These are phyloP conservation scores for Eucriotettix oculatus DNA, from an alignment of 2,888 invertebrate genomes.

Conservation along the genomic window DNA sequence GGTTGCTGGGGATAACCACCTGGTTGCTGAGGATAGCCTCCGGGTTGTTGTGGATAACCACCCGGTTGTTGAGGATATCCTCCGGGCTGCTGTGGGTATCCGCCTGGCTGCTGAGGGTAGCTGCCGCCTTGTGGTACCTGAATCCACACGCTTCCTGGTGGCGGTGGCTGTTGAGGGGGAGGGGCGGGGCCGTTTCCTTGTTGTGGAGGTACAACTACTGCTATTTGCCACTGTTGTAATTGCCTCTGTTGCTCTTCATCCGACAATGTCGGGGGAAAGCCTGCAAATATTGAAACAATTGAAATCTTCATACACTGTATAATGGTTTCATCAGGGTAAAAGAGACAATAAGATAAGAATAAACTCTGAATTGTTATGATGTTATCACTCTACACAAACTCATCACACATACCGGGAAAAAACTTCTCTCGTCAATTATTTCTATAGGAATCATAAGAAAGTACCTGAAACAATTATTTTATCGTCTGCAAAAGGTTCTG, in stretches of 20 bases:
- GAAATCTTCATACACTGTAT: no score
- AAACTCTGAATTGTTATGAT: no score
- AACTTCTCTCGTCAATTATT: no score
- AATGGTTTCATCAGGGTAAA: no score
- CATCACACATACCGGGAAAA: no score
- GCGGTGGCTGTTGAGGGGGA: neutral
- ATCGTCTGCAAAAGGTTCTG: no score
- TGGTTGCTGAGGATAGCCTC: conserved; percentile 3
- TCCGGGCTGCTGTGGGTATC: neutral
- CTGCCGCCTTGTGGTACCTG: conserved; percentile 10
- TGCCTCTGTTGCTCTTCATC: conserved; percentile 9
- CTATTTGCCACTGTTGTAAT: conserved; percentile 20
- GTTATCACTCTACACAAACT: no score
- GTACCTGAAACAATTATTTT: no score
- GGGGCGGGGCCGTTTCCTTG: neutral
- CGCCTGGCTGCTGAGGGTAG: conserved; percentile 6
- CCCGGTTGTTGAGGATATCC: neutral
- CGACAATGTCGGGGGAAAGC: neutral
- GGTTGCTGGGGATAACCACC: conserved; percentile 4
- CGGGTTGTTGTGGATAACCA: neutral
- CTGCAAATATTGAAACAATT: neutral
- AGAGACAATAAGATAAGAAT: no score
- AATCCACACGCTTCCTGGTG: conserved; percentile 10
- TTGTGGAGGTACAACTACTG: conserved; percentile 16
- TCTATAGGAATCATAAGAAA: no score